Percentiles rank a stretch among this genome's conserved stretches.
Evolutionary conservation across 2,797 vertebrate genomes (phyloP).

Genomic region (Enteromius trimaculatus): DNA sequence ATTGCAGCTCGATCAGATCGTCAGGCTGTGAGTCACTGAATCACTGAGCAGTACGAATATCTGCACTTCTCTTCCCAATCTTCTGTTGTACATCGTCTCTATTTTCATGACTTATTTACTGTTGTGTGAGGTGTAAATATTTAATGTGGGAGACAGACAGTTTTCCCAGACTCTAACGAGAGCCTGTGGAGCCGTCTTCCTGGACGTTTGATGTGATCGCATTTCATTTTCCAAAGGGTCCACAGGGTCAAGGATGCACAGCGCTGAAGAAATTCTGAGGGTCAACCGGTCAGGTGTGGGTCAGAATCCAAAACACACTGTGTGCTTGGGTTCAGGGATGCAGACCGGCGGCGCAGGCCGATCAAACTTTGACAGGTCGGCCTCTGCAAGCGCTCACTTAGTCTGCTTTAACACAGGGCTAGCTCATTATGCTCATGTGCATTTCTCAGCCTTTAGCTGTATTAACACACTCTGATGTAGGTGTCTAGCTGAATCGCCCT

Average conservation of each 20-base stretch:
- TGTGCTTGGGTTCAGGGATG: neutral
- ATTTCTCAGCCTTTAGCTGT: slow-evolving; percentile 68
- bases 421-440: slow-evolving; percentile 69
- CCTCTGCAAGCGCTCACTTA: slow-evolving; percentile 48
- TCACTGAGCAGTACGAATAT: slow-evolving; percentile 20
- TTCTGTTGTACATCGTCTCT: slow-evolving; percentile 65
- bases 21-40: neutral
- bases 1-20: slow-evolving; percentile 41
- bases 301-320: slow-evolving; percentile 31
- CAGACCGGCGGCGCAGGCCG: neutral
- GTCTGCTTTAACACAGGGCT: slow-evolving; percentile 65
- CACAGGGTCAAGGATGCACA: slow-evolving; percentile 26
- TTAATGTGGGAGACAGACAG: slow-evolving; percentile 70
- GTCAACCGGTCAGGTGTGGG: slow-evolving; percentile 50
- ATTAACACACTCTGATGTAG: slow-evolving; percentile 65
- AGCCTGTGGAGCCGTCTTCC: slow-evolving; percentile 52
- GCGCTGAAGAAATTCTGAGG: slow-evolving; percentile 35
- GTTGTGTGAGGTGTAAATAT: slow-evolving; percentile 72
- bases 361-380: slow-evolving; percentile 4
- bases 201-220: slow-evolving; percentile 43
- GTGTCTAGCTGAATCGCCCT: slow-evolving; percentile 77
- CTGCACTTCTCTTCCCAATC: slow-evolving; percentile 56
- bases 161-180: slow-evolving; percentile 74
- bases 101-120: slow-evolving; percentile 80
- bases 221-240: slow-evolving; percentile 34